A percentile compares a stretch with the other conserved stretches of the same genome.
Evolutionary conservation across 1,140 invertebrate species (phyloP).

Genomic region (Watersipora subatra): DNA sequence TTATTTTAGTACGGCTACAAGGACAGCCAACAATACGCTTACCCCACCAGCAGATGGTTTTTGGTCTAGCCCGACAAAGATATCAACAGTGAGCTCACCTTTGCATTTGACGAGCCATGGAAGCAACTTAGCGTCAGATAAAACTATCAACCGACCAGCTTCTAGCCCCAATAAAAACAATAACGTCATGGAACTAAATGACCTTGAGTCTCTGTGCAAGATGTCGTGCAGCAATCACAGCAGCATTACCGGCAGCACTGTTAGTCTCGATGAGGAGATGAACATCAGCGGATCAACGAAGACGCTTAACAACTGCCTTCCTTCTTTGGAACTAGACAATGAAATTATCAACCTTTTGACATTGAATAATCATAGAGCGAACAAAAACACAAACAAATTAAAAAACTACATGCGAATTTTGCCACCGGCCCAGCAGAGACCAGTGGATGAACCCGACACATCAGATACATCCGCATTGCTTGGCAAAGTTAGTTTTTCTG

Average conservation of each 20-base stretch:
- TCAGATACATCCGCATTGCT: neutral
- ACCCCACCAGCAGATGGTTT: too few relatives aligned
- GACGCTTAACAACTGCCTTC: neutral
- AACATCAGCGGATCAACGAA: neutral
- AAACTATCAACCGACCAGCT: too few relatives aligned
- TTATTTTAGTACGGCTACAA: too few relatives aligned
- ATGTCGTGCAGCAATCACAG: constrained; percentile 11
- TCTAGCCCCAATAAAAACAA: too few relatives aligned
- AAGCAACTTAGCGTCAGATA: too few relatives aligned
- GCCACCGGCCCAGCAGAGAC: neutral
- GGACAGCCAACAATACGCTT: too few relatives aligned
- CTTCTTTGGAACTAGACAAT: neutral
- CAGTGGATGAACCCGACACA: neutral
- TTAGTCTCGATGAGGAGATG: neutral
- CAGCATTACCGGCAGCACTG: constrained; percentile 44
- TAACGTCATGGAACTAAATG: neutral
- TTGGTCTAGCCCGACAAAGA: too few relatives aligned
- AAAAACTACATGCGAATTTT: neutral
- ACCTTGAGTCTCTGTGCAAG: neutral
- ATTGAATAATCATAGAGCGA: neutral
- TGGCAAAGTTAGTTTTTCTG: too few relatives aligned
- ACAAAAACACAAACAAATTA: neutral
- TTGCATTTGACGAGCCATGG: too few relatives aligned
- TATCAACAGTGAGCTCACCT: too few relatives aligned
- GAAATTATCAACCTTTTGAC: neutral